Base-by-base conservation (phyloP, 2,888 invertebrate species). In the Caenorhabditis sulstoni region DNA sequence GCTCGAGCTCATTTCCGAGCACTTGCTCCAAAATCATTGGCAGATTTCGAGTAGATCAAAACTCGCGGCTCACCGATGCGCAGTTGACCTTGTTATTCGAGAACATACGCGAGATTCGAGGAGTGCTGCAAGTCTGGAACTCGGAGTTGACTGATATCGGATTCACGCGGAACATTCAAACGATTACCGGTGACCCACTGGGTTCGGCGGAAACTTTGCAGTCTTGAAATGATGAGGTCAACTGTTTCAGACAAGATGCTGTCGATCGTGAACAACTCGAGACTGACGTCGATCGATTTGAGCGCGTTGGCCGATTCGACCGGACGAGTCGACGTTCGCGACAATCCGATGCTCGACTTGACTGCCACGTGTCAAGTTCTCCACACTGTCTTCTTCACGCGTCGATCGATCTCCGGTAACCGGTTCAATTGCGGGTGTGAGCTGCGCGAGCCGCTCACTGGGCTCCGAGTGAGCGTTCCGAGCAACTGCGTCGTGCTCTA, bases 381-480 rank as follows among this genome's bases (percentile, higher is more conserved):
- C 20, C 71, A 71, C 35, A 23, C 47, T 7, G 62, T 53, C 1
- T 71, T 37, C 23, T 64, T 71, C 29, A 71, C 45, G 22, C 18
- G 45, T 3, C 35, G 71, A 39, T 41, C n/a, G 1, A 64, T 71
- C 7, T 16, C 39, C n/a, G n/a, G 39, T 16, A 71, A 71, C 29
- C 47, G n/a, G 11, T 53, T 62, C 23, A 55, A 70, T 49, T 71
- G 71, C 53, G 71, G 71, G 14, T 71, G 71, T 35, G 71, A 71
- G n/a, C 35, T 70, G 11, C n/a, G 14, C n/a, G 55, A 35, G 14
- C n/a, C 12, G n/a, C 49, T 64, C 57, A 23, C 49, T n/a, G 58
- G 68, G 68, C 52, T 59, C 8, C 7, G 20, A 29, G 20, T 55
- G 11, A 47, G 23, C 39, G 45, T 71, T n/a, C 64, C 71, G 4